A percentile compares a stretch with the other conserved stretches of the same genome.
Evolutionary conservation across 1,140 invertebrate genomes (phyloP).

Genomic region (Metaphire vulgaris): DNA sequence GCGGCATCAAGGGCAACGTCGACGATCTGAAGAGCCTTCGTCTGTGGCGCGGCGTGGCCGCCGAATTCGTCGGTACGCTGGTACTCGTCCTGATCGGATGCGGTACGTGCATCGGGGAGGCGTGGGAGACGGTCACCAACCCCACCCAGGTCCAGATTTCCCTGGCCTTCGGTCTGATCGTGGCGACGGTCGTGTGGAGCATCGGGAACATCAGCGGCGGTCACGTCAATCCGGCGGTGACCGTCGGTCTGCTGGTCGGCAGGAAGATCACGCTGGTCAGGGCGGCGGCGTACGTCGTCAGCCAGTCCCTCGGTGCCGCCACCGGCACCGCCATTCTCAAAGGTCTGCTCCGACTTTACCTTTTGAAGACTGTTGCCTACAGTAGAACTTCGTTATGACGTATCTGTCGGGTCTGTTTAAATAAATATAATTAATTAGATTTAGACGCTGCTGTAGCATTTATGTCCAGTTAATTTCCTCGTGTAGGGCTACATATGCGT

Average conservation of each 20-base stretch:
- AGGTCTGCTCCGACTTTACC: slow-evolving; percentile 47
- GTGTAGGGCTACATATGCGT: no score
- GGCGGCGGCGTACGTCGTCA: slow-evolving; percentile 41
- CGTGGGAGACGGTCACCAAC: slow-evolving; percentile 56
- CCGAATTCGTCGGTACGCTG: slow-evolving; percentile 56
- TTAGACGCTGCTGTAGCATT: no score
- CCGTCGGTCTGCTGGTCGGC: slow-evolving; percentile 54
- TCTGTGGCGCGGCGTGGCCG: slow-evolving; percentile 79
- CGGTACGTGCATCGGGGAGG: slow-evolving; percentile 55
- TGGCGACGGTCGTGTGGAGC: slow-evolving; percentile 47
- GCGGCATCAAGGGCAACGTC: neutral
- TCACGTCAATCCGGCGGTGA: no score
- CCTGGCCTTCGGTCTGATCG: slow-evolving; percentile 42
- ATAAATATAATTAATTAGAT: no score
- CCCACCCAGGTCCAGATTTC: slow-evolving; percentile 60
- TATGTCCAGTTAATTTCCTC: no score
- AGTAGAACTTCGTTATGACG: no score
- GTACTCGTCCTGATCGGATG: slow-evolving; percentile 24
- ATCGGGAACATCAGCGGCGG: slow-evolving; percentile 79
- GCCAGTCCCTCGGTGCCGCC: slow-evolving; percentile 63
- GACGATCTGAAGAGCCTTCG: slow-evolving; percentile 53
- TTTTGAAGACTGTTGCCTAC: no score
- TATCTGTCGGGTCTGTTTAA: no score
- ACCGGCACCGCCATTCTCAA: slow-evolving; percentile 65
- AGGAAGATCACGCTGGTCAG: slow-evolving; percentile 53